These are phyloP conservation scores for Lathamus discolor DNA, from an alignment of 2,113 vertebrate species.

Conservation along the genomic window DNA sequence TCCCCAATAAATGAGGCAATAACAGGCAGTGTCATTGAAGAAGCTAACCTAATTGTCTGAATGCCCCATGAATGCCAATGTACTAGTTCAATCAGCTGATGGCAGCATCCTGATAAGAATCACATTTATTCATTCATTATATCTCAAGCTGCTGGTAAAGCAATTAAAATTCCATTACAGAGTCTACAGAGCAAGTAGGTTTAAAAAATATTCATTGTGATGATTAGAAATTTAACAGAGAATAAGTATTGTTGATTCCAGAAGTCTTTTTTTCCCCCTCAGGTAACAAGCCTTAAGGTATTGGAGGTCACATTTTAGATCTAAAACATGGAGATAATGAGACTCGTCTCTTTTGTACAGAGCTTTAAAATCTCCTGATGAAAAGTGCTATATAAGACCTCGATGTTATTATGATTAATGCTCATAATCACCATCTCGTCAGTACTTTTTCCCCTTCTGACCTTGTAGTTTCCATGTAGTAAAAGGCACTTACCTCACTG, in stretches of 20 bases:
- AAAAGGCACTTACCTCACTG: slow-evolving; percentile 65
- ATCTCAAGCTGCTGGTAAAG: not conserved
- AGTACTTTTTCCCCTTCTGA: slow-evolving; percentile 64
- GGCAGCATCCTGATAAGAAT: not conserved
- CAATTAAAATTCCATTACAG: slow-evolving; percentile 29
- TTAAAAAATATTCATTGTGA: not conserved
- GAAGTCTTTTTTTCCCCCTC: not conserved
- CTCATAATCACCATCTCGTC: slow-evolving; percentile 58
- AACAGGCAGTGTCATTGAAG: not conserved
- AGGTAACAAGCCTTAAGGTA: not conserved
- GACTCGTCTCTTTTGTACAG: slow-evolving; percentile 28
- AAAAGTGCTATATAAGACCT: slow-evolving; percentile 58
- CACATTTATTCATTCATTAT: not conserved
- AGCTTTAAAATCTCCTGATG: slow-evolving; percentile 57
- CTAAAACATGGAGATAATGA: slow-evolving; percentile 57
- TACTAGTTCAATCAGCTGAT: not conserved
- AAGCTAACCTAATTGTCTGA: not conserved
- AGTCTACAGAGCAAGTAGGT: not conserved
- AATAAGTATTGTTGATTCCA: slow-evolving; percentile 2
- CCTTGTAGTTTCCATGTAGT: slow-evolving; percentile 60
- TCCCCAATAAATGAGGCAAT: not conserved
- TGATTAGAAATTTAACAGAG: not conserved
- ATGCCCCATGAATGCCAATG: not conserved
- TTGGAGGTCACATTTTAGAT: slow-evolving; percentile 34
- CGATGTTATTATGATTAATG: slow-evolving; percentile 64